Conservation (phyloP, 2,797 vertebrate genomes). For the Telmatherina bonti region DNA sequence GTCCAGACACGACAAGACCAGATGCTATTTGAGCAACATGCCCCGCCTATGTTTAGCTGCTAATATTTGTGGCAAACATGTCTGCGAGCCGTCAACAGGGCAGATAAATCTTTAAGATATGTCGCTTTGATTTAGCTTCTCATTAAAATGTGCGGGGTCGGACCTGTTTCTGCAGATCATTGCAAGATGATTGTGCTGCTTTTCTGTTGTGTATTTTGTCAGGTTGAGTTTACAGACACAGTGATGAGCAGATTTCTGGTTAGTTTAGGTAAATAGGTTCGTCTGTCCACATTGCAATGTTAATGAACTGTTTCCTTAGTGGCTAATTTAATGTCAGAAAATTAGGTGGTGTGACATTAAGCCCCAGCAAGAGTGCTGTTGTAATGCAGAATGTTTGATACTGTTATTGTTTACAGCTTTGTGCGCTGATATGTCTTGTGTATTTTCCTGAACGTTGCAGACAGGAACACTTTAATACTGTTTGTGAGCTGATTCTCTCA, state of each 20-base stretch:
- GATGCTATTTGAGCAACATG: not conserved
- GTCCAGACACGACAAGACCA: not conserved
- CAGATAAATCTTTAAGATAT: not conserved
- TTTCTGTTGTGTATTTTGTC: not conserved
- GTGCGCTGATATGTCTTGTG: not conserved
- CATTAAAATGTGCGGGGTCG: not conserved
- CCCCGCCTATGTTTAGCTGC: not conserved
- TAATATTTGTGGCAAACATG: constrained; percentile 15
- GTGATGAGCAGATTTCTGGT: constrained; percentile 1
- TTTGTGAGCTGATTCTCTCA: not conserved
- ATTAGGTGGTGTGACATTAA: not conserved
- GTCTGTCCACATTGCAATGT: not conserved
- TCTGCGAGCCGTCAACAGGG: not conserved
- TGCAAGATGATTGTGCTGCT: not conserved
- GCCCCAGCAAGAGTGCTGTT: no score
- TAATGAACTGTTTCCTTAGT: not conserved
- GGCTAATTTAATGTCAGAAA: not conserved
- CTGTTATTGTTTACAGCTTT: not conserved
- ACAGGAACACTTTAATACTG: not conserved
- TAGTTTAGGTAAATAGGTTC: not conserved
- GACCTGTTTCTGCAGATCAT: not conserved
- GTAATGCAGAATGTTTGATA: constrained; percentile 1
- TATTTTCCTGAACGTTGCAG: not conserved
- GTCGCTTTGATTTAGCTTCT: not conserved
- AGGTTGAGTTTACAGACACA: not conserved